phyloP scores from a whole-genome alignment of 1,140 invertebrate species.

The Eriosoma lanigerum region DNA sequence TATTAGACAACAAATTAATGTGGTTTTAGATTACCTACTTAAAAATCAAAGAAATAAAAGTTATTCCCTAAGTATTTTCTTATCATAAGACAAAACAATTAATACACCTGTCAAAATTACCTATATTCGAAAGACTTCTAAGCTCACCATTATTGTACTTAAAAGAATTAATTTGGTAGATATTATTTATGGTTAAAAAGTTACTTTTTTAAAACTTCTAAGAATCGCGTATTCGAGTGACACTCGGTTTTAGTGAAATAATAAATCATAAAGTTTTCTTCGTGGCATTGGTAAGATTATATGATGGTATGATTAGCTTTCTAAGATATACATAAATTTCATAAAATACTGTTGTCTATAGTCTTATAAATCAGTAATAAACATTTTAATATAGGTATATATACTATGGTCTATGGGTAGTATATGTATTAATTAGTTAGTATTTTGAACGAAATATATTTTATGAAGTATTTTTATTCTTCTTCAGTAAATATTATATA shows the following conservation, averaged over 20 bases:
- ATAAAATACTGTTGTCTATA: too few relatives aligned
- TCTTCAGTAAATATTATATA: too few relatives aligned
- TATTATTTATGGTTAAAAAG: conserved; percentile 49
- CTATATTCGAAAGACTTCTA: not conserved
- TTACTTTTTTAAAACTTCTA: conserved; percentile 37
- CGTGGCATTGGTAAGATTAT: conserved; percentile 42
- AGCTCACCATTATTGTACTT: conserved; percentile 42
- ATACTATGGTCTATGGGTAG: too few relatives aligned
- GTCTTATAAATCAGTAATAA: too few relatives aligned
- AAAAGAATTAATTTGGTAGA: conserved; percentile 50
- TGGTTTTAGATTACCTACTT: too few relatives aligned
- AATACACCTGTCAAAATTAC: not conserved
- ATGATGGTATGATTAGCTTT: conserved; percentile 2
- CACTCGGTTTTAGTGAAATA: conserved; percentile 44
- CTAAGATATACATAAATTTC: conserved; percentile 19
- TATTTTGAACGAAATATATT: too few relatives aligned
- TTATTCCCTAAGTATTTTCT: too few relatives aligned
- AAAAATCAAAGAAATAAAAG: too few relatives aligned
- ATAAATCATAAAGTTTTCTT: conserved; percentile 49
- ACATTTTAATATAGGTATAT: too few relatives aligned
- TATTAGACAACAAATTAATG: too few relatives aligned
- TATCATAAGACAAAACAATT: conserved; percentile 11
- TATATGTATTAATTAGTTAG: too few relatives aligned
- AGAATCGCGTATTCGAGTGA: conserved; percentile 39
- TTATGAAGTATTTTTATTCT: too few relatives aligned